A percentile compares a stretch with the other conserved stretches of the same genome.
phyloP scores from a whole-genome alignment of 1,140 invertebrate genomes.

The Uloborus diversus region DNA sequence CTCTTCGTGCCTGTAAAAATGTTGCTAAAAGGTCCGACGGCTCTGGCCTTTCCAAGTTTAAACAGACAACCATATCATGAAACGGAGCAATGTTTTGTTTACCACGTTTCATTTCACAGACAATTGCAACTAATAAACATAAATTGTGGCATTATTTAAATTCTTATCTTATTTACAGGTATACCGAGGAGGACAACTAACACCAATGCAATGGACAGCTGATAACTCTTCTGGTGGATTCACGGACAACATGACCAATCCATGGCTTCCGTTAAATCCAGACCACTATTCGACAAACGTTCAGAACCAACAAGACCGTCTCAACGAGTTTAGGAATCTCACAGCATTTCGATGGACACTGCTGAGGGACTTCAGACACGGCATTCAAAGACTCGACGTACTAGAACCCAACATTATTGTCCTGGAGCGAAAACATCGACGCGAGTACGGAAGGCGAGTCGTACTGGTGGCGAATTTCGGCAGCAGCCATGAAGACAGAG shows the following conservation, averaged over 20 bases:
- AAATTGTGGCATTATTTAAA: no score
- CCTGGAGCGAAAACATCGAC: conserved; percentile 13
- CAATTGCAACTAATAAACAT: no score
- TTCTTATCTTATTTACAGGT: no score
- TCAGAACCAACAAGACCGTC: conserved; percentile 19
- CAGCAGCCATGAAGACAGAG: conserved; percentile 6
- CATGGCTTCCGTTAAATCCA: conserved; percentile 57
- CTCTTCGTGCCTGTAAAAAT: no score
- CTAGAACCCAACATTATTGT: conserved; percentile 22
- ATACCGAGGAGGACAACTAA: conserved; percentile 56
- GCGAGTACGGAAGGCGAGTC: background rate
- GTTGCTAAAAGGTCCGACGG: no score
- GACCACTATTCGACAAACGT: conserved; percentile 54
- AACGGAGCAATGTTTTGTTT: no score
- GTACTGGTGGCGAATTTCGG: conserved; percentile 34
- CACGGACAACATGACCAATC: conserved; percentile 19
- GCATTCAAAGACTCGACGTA: background rate
- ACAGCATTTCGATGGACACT: background rate
- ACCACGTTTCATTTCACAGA: no score
- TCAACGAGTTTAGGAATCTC: background rate
- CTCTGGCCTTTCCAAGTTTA: no score
- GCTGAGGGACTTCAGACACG: background rate
- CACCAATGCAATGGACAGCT: conserved; percentile 58
- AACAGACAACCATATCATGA: no score
- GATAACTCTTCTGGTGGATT: conserved; percentile 51